Evolutionary conservation across 2,888 invertebrate species (phyloP), one percentile per base, ranked within the genome.

Genomic region (Globia sparganii): DNA sequence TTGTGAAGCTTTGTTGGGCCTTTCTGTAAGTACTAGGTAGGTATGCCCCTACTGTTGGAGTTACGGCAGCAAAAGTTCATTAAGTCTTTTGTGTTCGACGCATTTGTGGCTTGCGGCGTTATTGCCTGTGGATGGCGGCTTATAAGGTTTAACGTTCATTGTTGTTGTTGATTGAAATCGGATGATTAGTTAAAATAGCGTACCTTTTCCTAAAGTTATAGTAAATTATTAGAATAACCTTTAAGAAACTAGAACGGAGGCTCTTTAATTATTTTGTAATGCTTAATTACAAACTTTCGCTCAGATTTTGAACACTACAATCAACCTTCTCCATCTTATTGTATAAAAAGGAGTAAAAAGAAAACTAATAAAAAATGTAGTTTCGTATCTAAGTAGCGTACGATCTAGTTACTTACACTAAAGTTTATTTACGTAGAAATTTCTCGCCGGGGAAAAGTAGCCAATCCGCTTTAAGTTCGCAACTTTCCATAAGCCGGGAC

Each of bases 401-500:
- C 49, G 53, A 78, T 80, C 49, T 78, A 79, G 46, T 72, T 86
- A 79, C 53, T 72, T 86, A 79, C 53, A 72, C 73, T 72, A 71
- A 82, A 82, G 40, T 80, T 77, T 81, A 83, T 83, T 81, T 83
- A 79, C 65, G 69, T 77, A 68, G 58, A 77, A 78, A 78, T 76
- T 87, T 62, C 75, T 78, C 65, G 69, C 46, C n/a, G 15, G n/a
- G 37, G 15, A 56, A 75, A 75, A 77, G 76, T 78, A 72, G 75
- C 81, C 77, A 88, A 87, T 83, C 80, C 78, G 76, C 74, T 87
- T 87, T 68, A 83, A 80, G 81, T 85, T 83, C 67, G 58, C 70
- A 87, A 87, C 67, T 87, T 84, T 81, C 70, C 75, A 75, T 83
- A 83, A 83, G 75, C 72, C 59, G 65, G 59, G 31, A 56, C 37